Evolutionary conservation across 2,888 invertebrate genomes (phyloP), one percentile per base, ranked within the genome.

Genomic region (Caenorhabditis macrosperma): DNA sequence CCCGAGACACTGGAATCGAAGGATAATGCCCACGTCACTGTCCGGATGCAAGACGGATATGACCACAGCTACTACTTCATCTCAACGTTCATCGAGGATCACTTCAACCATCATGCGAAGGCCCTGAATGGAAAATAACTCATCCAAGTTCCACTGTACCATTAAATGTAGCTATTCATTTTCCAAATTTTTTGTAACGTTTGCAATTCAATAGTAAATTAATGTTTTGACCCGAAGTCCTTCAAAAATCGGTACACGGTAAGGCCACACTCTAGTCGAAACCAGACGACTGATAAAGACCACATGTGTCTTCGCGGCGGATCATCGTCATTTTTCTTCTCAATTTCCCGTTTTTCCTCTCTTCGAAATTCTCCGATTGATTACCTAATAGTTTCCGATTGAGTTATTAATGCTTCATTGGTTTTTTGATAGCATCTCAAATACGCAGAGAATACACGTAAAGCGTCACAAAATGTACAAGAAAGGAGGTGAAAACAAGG

Each of bases 61-160:
- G 96, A 98, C 91, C 99, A 99, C 92, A 94, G 95, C 55, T 98
- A 97, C 90, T 97, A 94, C 90, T 97, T 95, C 90, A 95, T 99
- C 83, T 93, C 96, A 0, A 94, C 95, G 0, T 98, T 95, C 91
- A 94, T 99, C 64, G 95, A 94, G 48, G 96, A 98, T 90, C 98
- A 99, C 91, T 93, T 99, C 78, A 93, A 93, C 72, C 95, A 96
- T 91, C 98, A 99, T 91, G 94, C 94, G 2, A 61, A 61, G 44
- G 38, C 41, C 46, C 59, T 78, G 26, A 57, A 33, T 24, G 35
- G 26, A 12, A n/a, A 38, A 35, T 30, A 41, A 55, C n/a, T n/a
- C n/a, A n/a, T n/a, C n/a, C n/a, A n/a, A n/a, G n/a, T n/a, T n/a
- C n/a, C n/a, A n/a, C n/a, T n/a, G n/a, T n/a, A n/a, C n/a, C n/a